These are phyloP conservation scores for Probaryconus sp. DNA, from an alignment of 1,140 invertebrate species.

Conservation along the genomic window DNA sequence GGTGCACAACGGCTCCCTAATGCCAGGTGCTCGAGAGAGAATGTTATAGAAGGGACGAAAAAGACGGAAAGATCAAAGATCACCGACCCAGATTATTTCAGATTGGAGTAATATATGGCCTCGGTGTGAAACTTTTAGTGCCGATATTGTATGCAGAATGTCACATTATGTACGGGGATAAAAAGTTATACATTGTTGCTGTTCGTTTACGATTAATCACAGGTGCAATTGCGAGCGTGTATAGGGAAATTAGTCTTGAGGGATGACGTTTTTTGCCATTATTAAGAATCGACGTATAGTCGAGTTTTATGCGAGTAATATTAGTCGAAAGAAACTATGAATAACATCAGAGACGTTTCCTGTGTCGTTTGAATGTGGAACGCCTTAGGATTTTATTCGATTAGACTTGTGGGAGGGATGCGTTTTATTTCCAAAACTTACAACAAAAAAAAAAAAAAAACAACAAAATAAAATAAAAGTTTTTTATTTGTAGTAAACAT, in stretches of 20 bases:
- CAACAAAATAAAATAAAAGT: too few relatives aligned
- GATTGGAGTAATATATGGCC: slow-evolving; percentile 32
- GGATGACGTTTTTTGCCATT: slow-evolving; percentile 19
- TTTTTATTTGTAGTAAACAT: too few relatives aligned
- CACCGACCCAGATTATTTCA: slow-evolving; percentile 56
- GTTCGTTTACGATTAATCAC: slow-evolving; percentile 25
- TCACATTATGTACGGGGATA: slow-evolving; percentile 24
- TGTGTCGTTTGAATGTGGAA: too few relatives aligned
- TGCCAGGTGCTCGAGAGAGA: slow-evolving; percentile 62
- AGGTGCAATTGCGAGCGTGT: slow-evolving; percentile 17
- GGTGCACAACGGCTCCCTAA: slow-evolving; percentile 58
- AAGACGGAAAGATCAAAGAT: slow-evolving; percentile 56
- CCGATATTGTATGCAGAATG: slow-evolving; percentile 23
- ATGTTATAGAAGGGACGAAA: slow-evolving; percentile 27
- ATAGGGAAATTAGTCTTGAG: slow-evolving; percentile 16
- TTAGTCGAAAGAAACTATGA: too few relatives aligned
- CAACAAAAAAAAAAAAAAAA: too few relatives aligned
- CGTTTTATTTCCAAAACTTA: too few relatives aligned
- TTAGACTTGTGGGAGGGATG: too few relatives aligned
- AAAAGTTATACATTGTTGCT: slow-evolving; percentile 11
- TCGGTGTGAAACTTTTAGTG: slow-evolving; percentile 32
- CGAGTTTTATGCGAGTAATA: slow-evolving; percentile 27
- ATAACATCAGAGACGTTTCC: too few relatives aligned
- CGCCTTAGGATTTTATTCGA: too few relatives aligned
- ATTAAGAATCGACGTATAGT: slow-evolving; percentile 8